phyloP scores from a whole-genome alignment of 2,797 vertebrate species.

The Oceanodroma leucorhoa region DNA sequence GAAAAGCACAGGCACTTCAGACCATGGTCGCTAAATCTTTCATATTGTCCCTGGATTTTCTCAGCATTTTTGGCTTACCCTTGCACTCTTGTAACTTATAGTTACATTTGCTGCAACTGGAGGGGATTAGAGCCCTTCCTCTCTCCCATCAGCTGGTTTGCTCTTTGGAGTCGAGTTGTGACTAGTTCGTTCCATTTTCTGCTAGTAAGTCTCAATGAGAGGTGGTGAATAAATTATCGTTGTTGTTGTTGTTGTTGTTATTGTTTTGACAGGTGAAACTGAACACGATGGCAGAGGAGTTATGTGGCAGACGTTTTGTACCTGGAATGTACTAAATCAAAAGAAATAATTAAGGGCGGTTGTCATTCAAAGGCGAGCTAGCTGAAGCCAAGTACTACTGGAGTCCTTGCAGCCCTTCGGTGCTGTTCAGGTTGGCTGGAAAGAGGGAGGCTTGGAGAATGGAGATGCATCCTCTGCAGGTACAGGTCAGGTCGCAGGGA shows the following conservation, averaged over 20 bases:
- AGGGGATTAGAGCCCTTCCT: not conserved
- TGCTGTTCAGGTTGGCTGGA: not conserved
- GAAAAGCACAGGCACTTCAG: not conserved
- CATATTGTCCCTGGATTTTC: not conserved
- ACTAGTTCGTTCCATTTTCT: not conserved
- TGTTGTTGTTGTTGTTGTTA: no score
- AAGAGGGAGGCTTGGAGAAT: not conserved
- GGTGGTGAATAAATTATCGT: not conserved
- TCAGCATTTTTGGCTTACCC: not conserved
- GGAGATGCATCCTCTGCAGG: not conserved
- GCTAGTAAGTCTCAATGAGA: not conserved
- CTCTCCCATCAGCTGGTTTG: not conserved
- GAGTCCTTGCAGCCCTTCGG: not conserved
- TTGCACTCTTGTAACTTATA: not conserved
- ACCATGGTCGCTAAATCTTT: rapidly evolving
- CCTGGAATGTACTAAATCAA: not conserved
- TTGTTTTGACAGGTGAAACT: not conserved
- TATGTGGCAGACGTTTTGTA: not conserved
- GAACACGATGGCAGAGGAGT: not conserved
- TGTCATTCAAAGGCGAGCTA: not conserved
- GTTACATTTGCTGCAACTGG: not conserved
- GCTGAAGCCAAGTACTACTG: not conserved
- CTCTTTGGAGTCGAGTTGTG: not conserved
- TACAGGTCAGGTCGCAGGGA: not conserved
- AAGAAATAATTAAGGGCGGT: not conserved